phyloP scores from a whole-genome alignment of 2,113 vertebrate species.

The Trinectes maculatus region DNA sequence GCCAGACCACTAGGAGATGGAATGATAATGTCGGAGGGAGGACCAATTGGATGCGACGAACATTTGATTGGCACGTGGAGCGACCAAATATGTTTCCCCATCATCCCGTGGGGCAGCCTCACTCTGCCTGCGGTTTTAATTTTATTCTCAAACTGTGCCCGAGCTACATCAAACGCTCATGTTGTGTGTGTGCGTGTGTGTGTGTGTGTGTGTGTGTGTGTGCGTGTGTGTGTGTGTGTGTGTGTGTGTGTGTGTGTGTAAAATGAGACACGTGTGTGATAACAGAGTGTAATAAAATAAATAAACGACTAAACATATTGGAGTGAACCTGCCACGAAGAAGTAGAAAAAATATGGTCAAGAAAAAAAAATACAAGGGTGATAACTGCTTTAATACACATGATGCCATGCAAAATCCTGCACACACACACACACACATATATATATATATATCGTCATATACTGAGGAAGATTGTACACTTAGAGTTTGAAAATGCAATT shows the following conservation, averaged over 20 bases:
- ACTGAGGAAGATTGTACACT: too few relatives aligned
- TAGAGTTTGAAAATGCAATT: background rate
- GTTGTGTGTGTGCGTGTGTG: background rate
- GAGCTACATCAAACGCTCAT: background rate
- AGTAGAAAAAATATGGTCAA: too few relatives aligned
- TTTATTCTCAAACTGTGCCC: conserved; percentile 29
- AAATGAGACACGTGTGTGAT: too few relatives aligned
- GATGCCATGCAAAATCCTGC: background rate
- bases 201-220: too few relatives aligned
- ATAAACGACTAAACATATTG: too few relatives aligned
- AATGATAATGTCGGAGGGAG: conserved; percentile 78
- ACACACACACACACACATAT: background rate
- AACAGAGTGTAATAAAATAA: too few relatives aligned
- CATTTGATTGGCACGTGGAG: conserved; percentile 66
- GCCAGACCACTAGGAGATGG: conserved; percentile 74
- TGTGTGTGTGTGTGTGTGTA: too few relatives aligned
- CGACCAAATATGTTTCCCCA: conserved; percentile 54
- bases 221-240: too few relatives aligned
- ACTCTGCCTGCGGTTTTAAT: conserved; percentile 58
- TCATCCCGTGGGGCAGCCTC: conserved; percentile 43
- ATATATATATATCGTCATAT: too few relatives aligned
- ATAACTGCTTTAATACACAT: too few relatives aligned
- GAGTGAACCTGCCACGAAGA: too few relatives aligned
- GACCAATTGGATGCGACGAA: conserved; percentile 75
- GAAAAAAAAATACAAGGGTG: too few relatives aligned